phyloP scores from a whole-genome alignment of 2,888 invertebrate genomes.

The Rhagonycha lutea region DNA sequence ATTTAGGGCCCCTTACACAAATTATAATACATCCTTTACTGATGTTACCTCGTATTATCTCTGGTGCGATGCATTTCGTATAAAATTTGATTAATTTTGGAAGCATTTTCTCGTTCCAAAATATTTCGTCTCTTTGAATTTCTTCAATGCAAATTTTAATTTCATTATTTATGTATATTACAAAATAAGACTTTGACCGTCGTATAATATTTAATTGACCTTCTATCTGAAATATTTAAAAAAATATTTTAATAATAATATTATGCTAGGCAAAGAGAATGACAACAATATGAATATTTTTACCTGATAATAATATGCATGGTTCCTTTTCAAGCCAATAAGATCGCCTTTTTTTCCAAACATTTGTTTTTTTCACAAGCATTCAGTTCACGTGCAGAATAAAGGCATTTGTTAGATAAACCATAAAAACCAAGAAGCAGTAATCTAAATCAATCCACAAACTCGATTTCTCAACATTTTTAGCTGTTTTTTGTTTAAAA shows the following conservation, averaged over 20 bases:
- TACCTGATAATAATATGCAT: conserved; percentile 10
- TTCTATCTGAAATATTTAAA: conserved; percentile 1
- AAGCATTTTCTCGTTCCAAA: conserved; percentile 9
- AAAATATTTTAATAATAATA: not conserved
- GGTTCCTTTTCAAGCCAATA: conserved; percentile 5
- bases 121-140: not conserved
- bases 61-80: conserved; percentile 6
- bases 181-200: conserved; percentile 3
- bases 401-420: conserved; percentile 3
- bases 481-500: conserved; percentile 5
- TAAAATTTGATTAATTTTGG: conserved; percentile 1
- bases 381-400: not conserved
- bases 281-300: not conserved
- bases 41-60: conserved; percentile 1
- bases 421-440: conserved; percentile 9
- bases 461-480: conserved; percentile 2
- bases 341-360: not conserved
- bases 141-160: not conserved
- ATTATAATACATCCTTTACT: no score
- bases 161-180: not conserved
- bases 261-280: not conserved
- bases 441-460: conserved; percentile 7
- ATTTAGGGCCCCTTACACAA: no score
- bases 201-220: conserved; percentile 2
- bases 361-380: conserved; percentile 1